Evolutionary conservation across 2,888 invertebrate species (phyloP).

Genomic region (Digitonthophagus gazella): DNA sequence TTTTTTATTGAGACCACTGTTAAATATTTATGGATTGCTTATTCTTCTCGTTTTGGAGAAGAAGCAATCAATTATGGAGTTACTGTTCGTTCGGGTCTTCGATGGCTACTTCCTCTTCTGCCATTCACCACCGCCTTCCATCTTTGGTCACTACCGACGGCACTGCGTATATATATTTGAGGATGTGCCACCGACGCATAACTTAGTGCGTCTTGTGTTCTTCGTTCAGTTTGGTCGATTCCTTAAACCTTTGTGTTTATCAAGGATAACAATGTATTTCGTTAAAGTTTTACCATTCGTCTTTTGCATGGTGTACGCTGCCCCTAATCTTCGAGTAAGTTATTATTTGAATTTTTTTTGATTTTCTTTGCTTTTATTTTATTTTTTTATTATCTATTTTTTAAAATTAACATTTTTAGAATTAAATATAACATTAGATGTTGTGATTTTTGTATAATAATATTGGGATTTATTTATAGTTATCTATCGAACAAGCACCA

Average conservation of each 20-base stretch:
- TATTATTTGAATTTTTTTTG: background rate
- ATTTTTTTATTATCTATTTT: constrained; percentile 1
- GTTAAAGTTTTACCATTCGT: constrained; percentile 39
- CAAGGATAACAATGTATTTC: constrained; percentile 36
- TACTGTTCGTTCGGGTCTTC: background rate
- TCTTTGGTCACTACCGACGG: constrained; percentile 30
- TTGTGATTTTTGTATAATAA: background rate
- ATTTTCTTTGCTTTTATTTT: background rate
- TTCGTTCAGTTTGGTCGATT: constrained; percentile 12
- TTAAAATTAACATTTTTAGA: background rate
- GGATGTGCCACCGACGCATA: constrained; percentile 32
- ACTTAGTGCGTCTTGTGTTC: constrained; percentile 22
- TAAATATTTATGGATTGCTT: no score
- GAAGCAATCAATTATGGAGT: background rate
- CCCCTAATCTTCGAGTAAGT: constrained; percentile 47
- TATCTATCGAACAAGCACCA: constrained; percentile 37
- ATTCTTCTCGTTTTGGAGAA: background rate
- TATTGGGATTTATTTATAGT: constrained; percentile 32
- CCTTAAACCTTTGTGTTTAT: constrained; percentile 13
- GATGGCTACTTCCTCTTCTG: constrained; percentile 23
- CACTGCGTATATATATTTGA: constrained; percentile 33
- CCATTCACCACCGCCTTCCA: constrained; percentile 28
- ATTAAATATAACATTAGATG: no score
- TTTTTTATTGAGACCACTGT: no score
- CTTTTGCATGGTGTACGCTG: constrained; percentile 42